Conservation (phyloP, 2,888 invertebrate species). For the Lithodes maja region DNA sequence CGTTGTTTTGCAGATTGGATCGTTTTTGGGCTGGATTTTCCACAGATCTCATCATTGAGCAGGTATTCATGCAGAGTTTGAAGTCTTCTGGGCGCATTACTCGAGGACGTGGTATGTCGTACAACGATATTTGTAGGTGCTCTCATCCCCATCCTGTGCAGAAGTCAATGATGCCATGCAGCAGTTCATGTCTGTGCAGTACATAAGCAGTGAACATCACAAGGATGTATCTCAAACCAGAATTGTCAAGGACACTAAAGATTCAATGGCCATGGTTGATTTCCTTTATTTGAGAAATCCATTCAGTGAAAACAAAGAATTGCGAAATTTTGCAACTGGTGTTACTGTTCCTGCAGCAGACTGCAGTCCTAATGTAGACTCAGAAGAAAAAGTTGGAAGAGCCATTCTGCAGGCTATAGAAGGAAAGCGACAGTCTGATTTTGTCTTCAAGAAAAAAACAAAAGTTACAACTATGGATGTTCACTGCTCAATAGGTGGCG, state of each 20-base stretch:
- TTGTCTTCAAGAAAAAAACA: too few species aligned
- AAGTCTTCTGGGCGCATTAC: conserved; percentile 43
- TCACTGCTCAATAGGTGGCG: too few species aligned
- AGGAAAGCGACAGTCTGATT: too few species aligned
- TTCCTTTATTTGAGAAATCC: too few species aligned
- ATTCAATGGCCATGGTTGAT: background rate
- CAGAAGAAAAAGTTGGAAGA: too few species aligned
- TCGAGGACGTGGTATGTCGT: conserved; percentile 22
- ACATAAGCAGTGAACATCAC: conserved; percentile 12
- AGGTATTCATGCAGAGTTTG: conserved; percentile 35
- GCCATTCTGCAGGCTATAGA: too few species aligned
- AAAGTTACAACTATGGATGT: too few species aligned
- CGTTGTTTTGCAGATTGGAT: conserved; percentile 11
- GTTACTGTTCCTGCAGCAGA: too few species aligned
- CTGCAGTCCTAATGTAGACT: too few species aligned
- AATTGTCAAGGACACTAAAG: background rate
- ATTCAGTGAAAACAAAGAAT: too few species aligned
- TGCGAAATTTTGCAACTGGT: too few species aligned
- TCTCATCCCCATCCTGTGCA: conserved; percentile 4
- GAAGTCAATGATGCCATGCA: conserved; percentile 13
- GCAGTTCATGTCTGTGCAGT: background rate
- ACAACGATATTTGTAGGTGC: background rate
- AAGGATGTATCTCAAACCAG: conserved; percentile 5
- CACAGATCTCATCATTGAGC: conserved; percentile 41
- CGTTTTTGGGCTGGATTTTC: background rate